Base-by-base conservation (phyloP, 2,113 vertebrate genomes). In the Pachypanchax playfairii region DNA sequence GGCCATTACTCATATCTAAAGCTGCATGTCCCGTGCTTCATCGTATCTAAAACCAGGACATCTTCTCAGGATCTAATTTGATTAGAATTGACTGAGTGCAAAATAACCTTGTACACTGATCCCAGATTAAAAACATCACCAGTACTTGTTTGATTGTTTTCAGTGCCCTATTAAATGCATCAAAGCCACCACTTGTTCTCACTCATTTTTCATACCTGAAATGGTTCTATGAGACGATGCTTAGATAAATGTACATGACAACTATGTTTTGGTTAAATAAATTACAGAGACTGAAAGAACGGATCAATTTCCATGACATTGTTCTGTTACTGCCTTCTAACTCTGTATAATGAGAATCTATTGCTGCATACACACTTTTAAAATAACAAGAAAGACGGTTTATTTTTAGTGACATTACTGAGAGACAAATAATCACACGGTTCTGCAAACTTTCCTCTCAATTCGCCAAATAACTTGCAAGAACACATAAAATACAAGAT, bases 1-100 rank as follows among this genome's bases (percentile, higher is more conserved):
- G 63, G 48, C 67, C 80, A 90, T 90, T 85, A 89, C 68, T 90
- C 86, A 86, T 85, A 85, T 75, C 73, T 70, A 74, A 83, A 86
- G 65, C 67, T 82, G 64, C 71, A 85, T 84, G 71, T 77, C 75
- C 62, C 58, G 44, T 48, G 54, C 73, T 76, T 75, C 75, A 68
- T 75, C 49, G 63, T 72, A 65, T 84, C 79, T 85, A 54, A 49
- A 66, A 79, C 62, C 71, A 75, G 75, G 84, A 80, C 85, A 84
- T 88, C 76, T 79, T 79, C 69, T 74, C 54, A 55, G 78, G 71
- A 78, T 67, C 67, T 88, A 90, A 92, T 83, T 26, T 54, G 47
- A 90, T 92, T 91, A 91, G 56, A 71, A 92, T 91, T 79, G 90
- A 92, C 73, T 84, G 77, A 69, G 53, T 80, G 73, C 71, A 84